A percentile compares a stretch with the other conserved stretches of the same genome.
These are phyloP conservation scores for Drosophila ananassae DNA, from an alignment of 1,140 invertebrate species.

Conservation along the genomic window DNA sequence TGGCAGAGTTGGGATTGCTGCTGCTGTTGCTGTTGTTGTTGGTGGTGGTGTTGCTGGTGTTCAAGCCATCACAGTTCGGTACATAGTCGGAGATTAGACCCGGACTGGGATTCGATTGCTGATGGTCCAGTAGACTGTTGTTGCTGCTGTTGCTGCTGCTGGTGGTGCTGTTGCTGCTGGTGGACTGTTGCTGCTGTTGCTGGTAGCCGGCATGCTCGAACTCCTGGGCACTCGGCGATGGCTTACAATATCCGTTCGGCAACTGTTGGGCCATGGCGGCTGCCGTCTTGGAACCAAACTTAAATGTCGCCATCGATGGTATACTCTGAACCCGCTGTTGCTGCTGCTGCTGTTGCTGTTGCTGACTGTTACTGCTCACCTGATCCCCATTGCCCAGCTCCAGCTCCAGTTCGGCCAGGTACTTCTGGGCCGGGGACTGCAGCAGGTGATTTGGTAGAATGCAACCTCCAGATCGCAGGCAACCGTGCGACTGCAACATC, in stretches of 20 bases:
- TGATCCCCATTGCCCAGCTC: constrained; percentile 19
- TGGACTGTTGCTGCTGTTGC: constrained; percentile 50
- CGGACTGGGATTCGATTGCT: constrained; percentile 25
- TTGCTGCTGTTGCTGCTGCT: constrained; percentile 43
- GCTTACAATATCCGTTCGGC: constrained; percentile 81
- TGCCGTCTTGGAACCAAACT: constrained; percentile 70
- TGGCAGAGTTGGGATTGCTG: constrained; percentile 15
- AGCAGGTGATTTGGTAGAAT: constrained; percentile 66
- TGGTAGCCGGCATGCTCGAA: constrained; percentile 76
- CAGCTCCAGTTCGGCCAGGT: constrained; percentile 66
- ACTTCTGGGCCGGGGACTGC: constrained; percentile 77
- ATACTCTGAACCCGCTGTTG: constrained; percentile 67
- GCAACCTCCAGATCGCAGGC: constrained; percentile 84
- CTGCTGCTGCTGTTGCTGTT: constrained; percentile 33
- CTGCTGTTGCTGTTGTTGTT: constrained; percentile 11
- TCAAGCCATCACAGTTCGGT: constrained; percentile 64
- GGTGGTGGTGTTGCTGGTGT: constrained; percentile 21
- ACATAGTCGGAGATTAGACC: constrained; percentile 63
- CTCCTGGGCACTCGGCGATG: constrained; percentile 77
- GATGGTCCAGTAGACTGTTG: constrained; percentile 15
- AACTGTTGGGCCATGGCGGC: constrained; percentile 62
- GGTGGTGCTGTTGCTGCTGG: constrained; percentile 45
- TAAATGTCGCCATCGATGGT: constrained; percentile 82
- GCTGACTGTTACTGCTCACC: constrained; percentile 13
- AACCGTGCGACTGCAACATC: constrained; percentile 86